Conservation (phyloP, 2,888 invertebrate genomes). For the Labia minor region DNA sequence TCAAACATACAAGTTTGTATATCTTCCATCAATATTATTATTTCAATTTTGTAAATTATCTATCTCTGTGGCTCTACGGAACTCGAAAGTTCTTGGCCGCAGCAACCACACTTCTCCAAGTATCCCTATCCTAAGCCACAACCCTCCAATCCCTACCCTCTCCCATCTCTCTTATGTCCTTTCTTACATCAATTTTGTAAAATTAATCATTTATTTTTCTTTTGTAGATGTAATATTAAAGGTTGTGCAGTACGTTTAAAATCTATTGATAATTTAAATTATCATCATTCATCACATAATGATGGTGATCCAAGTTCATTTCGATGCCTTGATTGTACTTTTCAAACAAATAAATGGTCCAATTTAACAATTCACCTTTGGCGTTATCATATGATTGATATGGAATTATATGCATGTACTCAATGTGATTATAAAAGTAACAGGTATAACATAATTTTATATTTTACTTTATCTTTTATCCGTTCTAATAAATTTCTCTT, state of each 20-base stretch:
- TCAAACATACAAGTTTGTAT: no score
- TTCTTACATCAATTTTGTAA: no score
- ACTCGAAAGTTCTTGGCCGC: no score
- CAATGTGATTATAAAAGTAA: slow-evolving; percentile 59
- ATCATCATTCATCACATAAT: slow-evolving; percentile 53
- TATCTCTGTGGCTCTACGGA: no score
- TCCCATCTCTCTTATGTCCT: no score
- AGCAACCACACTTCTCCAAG: no score
- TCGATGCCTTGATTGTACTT: slow-evolving; percentile 57
- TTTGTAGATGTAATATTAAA: slow-evolving; percentile 42
- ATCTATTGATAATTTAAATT: slow-evolving; percentile 47
- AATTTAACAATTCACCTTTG: slow-evolving; percentile 68
- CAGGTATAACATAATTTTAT: slow-evolving; percentile 20
- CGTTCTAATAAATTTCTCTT: no score
- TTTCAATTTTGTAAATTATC: no score
- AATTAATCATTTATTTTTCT: slow-evolving; percentile 26
- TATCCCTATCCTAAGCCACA: no score
- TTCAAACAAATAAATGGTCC: slow-evolving; percentile 48
- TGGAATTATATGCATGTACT: slow-evolving; percentile 67
- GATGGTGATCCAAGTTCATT: slow-evolving; percentile 31
- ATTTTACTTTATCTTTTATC: background rate
- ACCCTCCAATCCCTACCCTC: no score
- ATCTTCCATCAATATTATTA: no score
- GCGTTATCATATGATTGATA: slow-evolving; percentile 61
- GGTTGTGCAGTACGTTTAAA: slow-evolving; percentile 48